A percentile compares a stretch with the other conserved stretches of the same genome.
phyloP scores from a whole-genome alignment of 2,797 vertebrate species.

The Malurus splendens region DNA sequence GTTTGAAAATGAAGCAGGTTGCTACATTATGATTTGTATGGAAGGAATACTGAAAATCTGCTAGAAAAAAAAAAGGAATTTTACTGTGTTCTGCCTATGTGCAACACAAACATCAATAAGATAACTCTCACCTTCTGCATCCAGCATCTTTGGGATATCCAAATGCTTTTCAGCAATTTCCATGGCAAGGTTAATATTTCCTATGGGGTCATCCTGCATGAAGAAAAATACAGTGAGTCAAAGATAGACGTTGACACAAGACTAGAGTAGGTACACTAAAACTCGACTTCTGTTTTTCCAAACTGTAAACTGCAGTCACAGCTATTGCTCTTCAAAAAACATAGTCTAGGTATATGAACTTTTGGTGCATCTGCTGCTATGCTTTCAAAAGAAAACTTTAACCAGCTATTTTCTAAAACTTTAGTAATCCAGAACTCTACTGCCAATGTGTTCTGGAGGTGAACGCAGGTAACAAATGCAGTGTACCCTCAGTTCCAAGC shows the following conservation, averaged over 20 bases:
- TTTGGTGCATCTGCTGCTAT: neutral
- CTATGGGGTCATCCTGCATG: conserved; percentile 91
- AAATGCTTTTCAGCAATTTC: conserved; percentile 98
- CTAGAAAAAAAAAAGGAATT: neutral
- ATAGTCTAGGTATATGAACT: neutral
- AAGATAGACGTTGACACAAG: neutral
- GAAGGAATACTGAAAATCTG: neutral
- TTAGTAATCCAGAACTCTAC: neutral
- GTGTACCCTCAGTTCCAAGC: neutral
- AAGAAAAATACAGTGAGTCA: conserved; percentile 32
- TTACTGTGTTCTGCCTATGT: neutral
- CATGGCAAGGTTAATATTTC: conserved; percentile 96
- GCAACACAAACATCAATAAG: neutral
- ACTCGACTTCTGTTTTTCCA: neutral
- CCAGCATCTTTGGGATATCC: conserved; percentile 99
- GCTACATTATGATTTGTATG: neutral
- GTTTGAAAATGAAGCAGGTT: neutral
- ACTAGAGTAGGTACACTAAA: neutral
- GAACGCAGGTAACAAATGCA: neutral
- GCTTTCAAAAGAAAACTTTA: neutral
- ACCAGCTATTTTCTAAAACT: neutral
- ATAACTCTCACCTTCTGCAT: conserved; percentile 86
- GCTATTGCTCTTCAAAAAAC: neutral
- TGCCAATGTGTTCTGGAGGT: neutral
- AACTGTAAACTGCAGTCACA: neutral